phyloP scores from a whole-genome alignment of 2,888 invertebrate genomes.

The Ophioninae sp. region DNA sequence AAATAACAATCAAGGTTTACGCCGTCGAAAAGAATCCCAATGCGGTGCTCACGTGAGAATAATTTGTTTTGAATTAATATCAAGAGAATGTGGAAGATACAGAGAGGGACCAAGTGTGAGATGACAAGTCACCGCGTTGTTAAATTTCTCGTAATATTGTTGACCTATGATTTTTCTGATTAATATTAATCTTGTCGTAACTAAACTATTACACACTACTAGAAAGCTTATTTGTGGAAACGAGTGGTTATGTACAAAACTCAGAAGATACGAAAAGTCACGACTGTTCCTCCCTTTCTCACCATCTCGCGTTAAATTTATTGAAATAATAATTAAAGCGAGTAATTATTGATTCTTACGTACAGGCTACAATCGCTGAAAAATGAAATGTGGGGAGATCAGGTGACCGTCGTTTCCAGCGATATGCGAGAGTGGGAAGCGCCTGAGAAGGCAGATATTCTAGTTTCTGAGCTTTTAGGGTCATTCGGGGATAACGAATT shows the following conservation, averaged over 20 bases:
- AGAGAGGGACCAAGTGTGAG: background rate
- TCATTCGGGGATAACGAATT: constrained; percentile 99
- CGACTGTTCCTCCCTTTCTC: background rate
- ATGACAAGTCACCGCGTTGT: background rate
- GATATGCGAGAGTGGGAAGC: constrained; percentile 94
- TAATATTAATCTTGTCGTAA: background rate
- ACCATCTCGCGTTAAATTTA: background rate
- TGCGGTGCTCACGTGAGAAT: constrained; percentile 89
- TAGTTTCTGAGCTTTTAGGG: constrained; percentile 97
- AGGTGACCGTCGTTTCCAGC: constrained; percentile 89
- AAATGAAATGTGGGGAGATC: constrained; percentile 89
- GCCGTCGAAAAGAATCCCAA: constrained; percentile 99
- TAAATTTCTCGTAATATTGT: background rate
- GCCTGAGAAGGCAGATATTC: constrained; percentile 94
- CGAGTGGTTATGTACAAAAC: background rate
- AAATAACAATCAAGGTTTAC: constrained; percentile 90
- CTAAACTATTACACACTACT: background rate
- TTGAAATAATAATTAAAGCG: background rate
- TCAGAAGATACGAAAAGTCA: background rate
- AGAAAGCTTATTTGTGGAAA: background rate
- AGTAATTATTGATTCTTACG: constrained; percentile 7
- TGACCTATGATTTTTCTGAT: too few species aligned
- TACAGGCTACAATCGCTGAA: constrained; percentile 86
- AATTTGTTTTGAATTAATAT: background rate
- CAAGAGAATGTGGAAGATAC: background rate